Percentiles rank a stretch among this genome's conserved stretches.
phyloP scores from a whole-genome alignment of 1,140 invertebrate species.

The Bombus confusus region DNA sequence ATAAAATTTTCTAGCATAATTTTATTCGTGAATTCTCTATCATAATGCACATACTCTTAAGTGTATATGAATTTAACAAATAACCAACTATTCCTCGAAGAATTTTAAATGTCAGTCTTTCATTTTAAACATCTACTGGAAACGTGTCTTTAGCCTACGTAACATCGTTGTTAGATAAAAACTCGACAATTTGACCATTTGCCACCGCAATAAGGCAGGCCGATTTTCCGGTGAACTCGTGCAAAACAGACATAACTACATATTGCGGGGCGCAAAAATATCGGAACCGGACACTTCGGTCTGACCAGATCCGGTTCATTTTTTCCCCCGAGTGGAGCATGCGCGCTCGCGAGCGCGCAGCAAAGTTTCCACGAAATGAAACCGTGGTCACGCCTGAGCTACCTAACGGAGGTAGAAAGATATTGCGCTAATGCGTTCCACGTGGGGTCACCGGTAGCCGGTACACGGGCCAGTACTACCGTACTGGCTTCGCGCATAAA shows the following conservation, averaged over 20 bases:
- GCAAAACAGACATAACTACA: slow-evolving; percentile 16
- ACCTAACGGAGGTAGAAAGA: slow-evolving; percentile 67
- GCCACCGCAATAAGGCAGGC: not conserved
- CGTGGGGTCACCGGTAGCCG: slow-evolving; percentile 69
- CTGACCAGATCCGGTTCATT: slow-evolving; percentile 61
- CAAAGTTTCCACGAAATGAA: slow-evolving; percentile 66
- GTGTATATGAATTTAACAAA: not conserved
- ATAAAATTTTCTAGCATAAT: too few relatives aligned
- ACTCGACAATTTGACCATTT: not conserved
- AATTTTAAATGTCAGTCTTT: not conserved
- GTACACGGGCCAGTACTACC: slow-evolving; percentile 60
- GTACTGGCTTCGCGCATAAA: slow-evolving; percentile 56
- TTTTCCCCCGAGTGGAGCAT: slow-evolving; percentile 31
- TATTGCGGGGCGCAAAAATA: slow-evolving; percentile 28
- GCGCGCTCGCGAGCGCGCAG: not conserved
- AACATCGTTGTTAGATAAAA: not conserved
- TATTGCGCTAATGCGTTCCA: slow-evolving; percentile 68
- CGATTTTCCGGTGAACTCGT: slow-evolving; percentile 22
- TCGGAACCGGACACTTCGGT: slow-evolving; percentile 58
- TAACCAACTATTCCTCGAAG: too few relatives aligned
- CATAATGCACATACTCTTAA: too few relatives aligned
- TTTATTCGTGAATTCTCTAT: too few relatives aligned
- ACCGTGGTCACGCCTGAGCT: slow-evolving; percentile 67
- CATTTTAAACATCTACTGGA: not conserved
- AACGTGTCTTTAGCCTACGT: too few relatives aligned